Evolutionary conservation across 2,888 invertebrate genomes (phyloP).

Genomic region (Eupithecia subumbrata): DNA sequence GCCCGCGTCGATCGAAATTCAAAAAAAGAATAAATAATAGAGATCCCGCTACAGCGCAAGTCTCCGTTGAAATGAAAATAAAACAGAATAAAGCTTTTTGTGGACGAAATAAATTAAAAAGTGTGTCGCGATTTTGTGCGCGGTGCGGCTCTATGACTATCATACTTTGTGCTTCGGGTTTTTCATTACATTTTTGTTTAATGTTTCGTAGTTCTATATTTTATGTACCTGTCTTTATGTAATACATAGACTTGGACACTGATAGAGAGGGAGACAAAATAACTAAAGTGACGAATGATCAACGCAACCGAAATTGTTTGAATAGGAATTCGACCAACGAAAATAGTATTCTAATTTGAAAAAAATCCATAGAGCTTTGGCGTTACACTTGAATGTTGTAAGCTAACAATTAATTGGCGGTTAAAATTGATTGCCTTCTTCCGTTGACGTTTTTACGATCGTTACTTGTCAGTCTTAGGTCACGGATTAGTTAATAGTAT

Average conservation of each 20-base stretch:
- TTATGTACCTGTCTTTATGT: neutral
- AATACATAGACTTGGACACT: neutral
- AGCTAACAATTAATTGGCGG: conserved; percentile 41
- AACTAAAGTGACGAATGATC: neutral
- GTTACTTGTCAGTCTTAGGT: conserved; percentile 34
- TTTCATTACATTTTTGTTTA: conserved; percentile 38
- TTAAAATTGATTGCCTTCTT: conserved; percentile 41
- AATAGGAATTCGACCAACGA: neutral
- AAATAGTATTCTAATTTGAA: conserved; percentile 29
- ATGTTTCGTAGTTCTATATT: neutral
- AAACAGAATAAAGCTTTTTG: conserved; percentile 81
- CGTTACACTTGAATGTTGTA: conserved; percentile 22
- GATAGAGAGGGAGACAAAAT: neutral
- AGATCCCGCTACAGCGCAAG: conserved; percentile 83
- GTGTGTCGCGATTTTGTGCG: conserved; percentile 79
- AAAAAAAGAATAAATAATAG: conserved; percentile 81
- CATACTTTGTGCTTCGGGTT: conserved; percentile 54
- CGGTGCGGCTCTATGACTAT: conserved; percentile 58
- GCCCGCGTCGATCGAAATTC: conserved; percentile 81
- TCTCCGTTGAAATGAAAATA: conserved; percentile 84
- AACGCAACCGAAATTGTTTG: neutral
- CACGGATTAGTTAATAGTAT: conserved; percentile 22
- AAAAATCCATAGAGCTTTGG: conserved; percentile 30
- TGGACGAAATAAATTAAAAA: conserved; percentile 84
- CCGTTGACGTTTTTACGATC: conserved; percentile 44